Evolutionary conservation across 2,113 vertebrate genomes (phyloP).

Genomic region (Hassar affinis): DNA sequence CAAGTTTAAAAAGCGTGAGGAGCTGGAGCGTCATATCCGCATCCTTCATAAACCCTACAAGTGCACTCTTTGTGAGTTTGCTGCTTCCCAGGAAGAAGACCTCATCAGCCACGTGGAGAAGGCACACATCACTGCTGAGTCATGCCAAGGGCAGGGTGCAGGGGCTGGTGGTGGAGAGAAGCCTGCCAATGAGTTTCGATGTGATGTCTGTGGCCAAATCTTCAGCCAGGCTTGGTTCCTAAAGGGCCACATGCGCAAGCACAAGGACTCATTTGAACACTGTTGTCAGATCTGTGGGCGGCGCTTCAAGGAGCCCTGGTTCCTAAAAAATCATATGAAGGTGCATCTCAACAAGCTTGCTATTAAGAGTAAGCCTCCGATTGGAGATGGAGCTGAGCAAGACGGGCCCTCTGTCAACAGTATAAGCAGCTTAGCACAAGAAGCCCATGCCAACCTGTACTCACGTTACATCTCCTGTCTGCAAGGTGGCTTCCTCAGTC

Average conservation of each 20-base stretch:
- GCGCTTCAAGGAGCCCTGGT: constrained; percentile 98
- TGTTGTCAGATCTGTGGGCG: constrained; percentile 97
- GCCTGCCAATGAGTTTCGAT: constrained; percentile 88
- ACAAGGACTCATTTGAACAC: constrained; percentile 99
- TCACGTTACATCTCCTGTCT: constrained; percentile 95
- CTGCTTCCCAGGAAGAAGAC: constrained; percentile 94
- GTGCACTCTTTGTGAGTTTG: constrained; percentile 96
- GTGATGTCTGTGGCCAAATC: constrained; percentile 93
- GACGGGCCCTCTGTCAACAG: constrained; percentile 72
- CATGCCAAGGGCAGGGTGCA: constrained; percentile 83
- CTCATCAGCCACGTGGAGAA: constrained; percentile 97
- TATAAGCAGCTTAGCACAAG: constrained; percentile 88
- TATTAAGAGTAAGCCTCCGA: constrained; percentile 89
- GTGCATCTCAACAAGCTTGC: constrained; percentile 97
- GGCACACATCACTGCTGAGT: constrained; percentile 96
- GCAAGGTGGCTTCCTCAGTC: constrained; percentile 90
- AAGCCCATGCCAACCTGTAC: constrained; percentile 93
- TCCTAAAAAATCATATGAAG: constrained; percentile 99
- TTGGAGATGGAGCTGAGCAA: constrained; percentile 65
- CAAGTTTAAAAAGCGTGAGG: constrained; percentile 98
- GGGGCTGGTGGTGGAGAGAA: constrained; percentile 78
- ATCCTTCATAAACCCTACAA: constrained; percentile 99
- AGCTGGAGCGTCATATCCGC: constrained; percentile 94
- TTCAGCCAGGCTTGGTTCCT: constrained; percentile 99
- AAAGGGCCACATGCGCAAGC: constrained; percentile 98